These are phyloP conservation scores for Mactromeris polynyma DNA, from an alignment of 2,888 invertebrate genomes.

Conservation along the genomic window DNA sequence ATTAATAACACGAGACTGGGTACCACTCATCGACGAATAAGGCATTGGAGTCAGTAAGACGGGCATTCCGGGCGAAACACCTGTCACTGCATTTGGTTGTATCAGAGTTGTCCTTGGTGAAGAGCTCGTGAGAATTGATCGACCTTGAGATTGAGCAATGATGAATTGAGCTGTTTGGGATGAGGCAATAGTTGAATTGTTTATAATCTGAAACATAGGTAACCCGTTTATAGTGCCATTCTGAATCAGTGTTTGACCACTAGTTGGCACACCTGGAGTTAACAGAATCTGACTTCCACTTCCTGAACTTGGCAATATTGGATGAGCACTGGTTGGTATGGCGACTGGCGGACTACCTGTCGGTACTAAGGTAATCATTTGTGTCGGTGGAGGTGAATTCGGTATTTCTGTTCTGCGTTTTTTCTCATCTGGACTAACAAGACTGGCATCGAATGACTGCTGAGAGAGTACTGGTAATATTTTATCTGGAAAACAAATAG, in stretches of 20 bases:
- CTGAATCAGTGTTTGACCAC: slow-evolving; percentile 58
- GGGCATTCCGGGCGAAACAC: slow-evolving; percentile 35
- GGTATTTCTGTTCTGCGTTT: slow-evolving; percentile 48
- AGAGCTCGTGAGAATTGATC: slow-evolving; percentile 21
- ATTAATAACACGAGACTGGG: slow-evolving; percentile 19
- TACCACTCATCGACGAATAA: slow-evolving; percentile 22
- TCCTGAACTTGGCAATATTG: slow-evolving; percentile 26
- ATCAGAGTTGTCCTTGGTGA: slow-evolving; percentile 54
- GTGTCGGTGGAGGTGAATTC: slow-evolving; percentile 31
- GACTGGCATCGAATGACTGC: not conserved
- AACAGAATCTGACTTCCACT: slow-evolving; percentile 42
- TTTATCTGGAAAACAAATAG: slow-evolving; percentile 1
- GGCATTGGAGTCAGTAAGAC: slow-evolving; percentile 58
- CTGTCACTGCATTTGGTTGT: slow-evolving; percentile 35
- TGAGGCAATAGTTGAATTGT: slow-evolving; percentile 36
- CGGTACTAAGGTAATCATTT: slow-evolving; percentile 50
- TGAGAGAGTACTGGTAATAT: not conserved
- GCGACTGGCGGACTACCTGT: slow-evolving; percentile 50
- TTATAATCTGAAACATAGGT: slow-evolving; percentile 64
- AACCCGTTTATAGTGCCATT: slow-evolving; percentile 63
- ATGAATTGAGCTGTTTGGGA: slow-evolving; percentile 59
- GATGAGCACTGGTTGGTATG: slow-evolving; percentile 32
- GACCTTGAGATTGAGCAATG: slow-evolving; percentile 54
- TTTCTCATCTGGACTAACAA: slow-evolving; percentile 55
- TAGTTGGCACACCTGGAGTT: slow-evolving; percentile 8